These are phyloP conservation scores for Pseudococcus longispinus DNA, from an alignment of 2,888 invertebrate species.

Conservation along the genomic window DNA sequence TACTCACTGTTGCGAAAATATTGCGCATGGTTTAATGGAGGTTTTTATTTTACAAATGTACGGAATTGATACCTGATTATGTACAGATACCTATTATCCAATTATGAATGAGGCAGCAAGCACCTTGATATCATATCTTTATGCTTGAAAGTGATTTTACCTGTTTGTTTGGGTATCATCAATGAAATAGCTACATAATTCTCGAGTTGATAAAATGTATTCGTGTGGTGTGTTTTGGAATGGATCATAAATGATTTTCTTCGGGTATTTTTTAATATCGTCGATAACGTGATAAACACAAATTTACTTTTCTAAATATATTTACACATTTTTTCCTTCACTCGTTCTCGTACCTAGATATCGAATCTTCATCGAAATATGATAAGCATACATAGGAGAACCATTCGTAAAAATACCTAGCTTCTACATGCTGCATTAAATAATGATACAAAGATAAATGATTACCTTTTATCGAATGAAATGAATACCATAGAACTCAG, in stretches of 20 bases:
- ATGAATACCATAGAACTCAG: no score
- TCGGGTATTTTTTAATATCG: background rate
- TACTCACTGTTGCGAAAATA: conserved; percentile 41
- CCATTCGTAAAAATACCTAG: background rate
- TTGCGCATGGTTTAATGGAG: conserved; percentile 16
- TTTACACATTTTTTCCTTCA: background rate
- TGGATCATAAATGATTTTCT: background rate
- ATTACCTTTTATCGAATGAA: no score
- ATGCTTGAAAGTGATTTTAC: background rate
- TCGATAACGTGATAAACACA: background rate
- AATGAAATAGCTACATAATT: background rate
- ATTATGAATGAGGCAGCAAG: conserved; percentile 27
- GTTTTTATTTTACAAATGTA: background rate
- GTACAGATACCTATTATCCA: background rate
- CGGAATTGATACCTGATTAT: conserved; percentile 39
- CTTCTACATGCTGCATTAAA: no score
- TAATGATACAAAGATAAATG: no score
- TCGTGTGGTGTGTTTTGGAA: background rate
- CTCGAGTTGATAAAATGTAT: background rate
- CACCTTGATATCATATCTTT: background rate
- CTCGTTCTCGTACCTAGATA: no score
- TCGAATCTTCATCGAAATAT: background rate
- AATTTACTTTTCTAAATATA: background rate
- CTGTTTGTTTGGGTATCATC: background rate
- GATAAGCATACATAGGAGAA: background rate